Evolutionary conservation across 2,888 invertebrate genomes (phyloP).

Genomic region (Nemotelus pantherinus): DNA sequence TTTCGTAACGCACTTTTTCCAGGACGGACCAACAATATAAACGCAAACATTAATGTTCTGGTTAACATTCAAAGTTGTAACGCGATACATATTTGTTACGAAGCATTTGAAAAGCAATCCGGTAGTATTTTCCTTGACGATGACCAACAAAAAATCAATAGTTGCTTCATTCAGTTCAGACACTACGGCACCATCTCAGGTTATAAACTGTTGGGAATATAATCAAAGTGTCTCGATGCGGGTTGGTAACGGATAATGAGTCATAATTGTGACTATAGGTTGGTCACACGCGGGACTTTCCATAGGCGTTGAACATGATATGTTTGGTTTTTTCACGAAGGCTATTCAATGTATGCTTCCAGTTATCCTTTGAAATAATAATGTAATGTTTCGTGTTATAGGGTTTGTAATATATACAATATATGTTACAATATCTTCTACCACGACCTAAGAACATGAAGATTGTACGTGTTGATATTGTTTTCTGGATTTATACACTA

Average conservation of each 20-base stretch:
- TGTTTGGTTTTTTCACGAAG: background rate
- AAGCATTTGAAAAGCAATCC: background rate
- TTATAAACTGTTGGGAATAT: background rate
- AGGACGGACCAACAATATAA: no score
- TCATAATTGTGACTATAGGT: constrained; percentile 20
- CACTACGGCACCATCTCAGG: constrained; percentile 17
- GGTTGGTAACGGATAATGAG: constrained; percentile 31
- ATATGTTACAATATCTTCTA: no score
- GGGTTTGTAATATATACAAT: no score
- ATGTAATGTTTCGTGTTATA: no score
- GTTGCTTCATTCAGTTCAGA: constrained; percentile 21
- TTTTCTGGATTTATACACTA: no score
- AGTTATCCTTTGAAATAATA: no score
- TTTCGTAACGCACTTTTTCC: no score
- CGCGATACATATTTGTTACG: background rate
- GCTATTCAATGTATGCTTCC: background rate
- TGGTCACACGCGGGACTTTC: no score
- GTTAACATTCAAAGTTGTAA: no score
- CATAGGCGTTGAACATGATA: constrained; percentile 1
- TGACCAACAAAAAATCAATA: constrained; percentile 27
- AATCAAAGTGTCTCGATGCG: constrained; percentile 2
- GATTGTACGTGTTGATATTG: no score
- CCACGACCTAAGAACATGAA: no score
- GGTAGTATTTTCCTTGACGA: background rate
- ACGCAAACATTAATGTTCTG: no score